phyloP scores from a whole-genome alignment of 1,140 invertebrate species.

The Diorhabda sublineata region DNA sequence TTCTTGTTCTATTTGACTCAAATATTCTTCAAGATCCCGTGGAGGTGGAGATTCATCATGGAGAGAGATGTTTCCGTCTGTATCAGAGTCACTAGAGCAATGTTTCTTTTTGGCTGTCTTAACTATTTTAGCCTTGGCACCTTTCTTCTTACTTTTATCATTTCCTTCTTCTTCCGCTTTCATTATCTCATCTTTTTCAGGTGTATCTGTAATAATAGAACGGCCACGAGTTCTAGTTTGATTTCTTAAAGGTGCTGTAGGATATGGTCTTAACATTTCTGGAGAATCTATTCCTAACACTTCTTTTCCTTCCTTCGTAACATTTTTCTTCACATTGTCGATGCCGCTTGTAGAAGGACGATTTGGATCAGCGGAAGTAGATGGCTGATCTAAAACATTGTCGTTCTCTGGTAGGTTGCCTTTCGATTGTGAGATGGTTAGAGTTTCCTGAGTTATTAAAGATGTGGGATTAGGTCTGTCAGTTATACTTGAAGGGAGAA shows the following conservation, averaged over 20 bases:
- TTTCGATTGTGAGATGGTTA: not conserved
- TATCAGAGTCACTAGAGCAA: constrained; percentile 13
- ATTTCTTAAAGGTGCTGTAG: constrained; percentile 7
- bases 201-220: constrained; percentile 12
- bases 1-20: no score
- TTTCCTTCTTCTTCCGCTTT: constrained; percentile 12
- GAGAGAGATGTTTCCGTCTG: not conserved
- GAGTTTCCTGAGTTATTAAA: not conserved
- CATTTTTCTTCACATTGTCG: constrained; percentile 1
- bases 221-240: constrained; percentile 6
- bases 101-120: constrained; percentile 9
- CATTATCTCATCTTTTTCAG: constrained; percentile 16
- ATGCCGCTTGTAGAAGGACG: constrained; percentile 17
- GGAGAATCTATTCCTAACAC: constrained; percentile 16
- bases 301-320: constrained; percentile 15
- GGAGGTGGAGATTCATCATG: not conserved
- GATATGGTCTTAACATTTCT: constrained; percentile 15
- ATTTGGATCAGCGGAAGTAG: not conserved
- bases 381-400: not conserved
- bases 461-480: constrained; percentile 12
- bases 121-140: constrained; percentile 2
- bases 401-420: not conserved
- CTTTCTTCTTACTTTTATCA: constrained; percentile 8
- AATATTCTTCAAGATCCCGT: not conserved
- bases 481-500: constrained; percentile 36